A percentile compares a stretch with the other conserved stretches of the same genome.
Conservation (phyloP, 1,140 invertebrate genomes). For the Schlechtendalia chinensis region DNA sequence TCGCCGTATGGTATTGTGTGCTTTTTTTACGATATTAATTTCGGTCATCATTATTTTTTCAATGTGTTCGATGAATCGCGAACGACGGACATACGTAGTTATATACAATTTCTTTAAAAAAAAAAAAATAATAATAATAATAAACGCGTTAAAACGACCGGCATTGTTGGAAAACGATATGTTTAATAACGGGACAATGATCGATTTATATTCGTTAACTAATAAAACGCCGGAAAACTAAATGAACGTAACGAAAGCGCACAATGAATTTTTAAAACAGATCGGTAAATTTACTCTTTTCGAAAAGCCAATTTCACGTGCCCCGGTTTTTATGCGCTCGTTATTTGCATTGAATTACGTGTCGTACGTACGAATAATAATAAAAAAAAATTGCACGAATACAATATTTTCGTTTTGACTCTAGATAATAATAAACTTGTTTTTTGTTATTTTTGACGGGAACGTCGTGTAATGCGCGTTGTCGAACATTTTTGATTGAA, state of each 20-base stretch:
- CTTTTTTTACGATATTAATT: neutral
- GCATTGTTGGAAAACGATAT: slow-evolving; percentile 22
- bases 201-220: slow-evolving; percentile 19
- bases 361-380: neutral
- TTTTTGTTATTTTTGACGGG: too few relatives aligned
- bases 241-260: slow-evolving; percentile 15
- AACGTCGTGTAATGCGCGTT: too few relatives aligned
- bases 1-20: neutral
- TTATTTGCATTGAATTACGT: slow-evolving; percentile 10
- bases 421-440: too few relatives aligned
- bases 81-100: too few relatives aligned
- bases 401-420: too few relatives aligned
- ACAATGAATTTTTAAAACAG: slow-evolving; percentile 5
- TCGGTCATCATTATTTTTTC: neutral
- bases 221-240: neutral
- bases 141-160: too few relatives aligned
- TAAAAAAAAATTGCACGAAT: too few relatives aligned
- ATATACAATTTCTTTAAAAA: too few relatives aligned
- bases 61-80: neutral
- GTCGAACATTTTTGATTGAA: too few relatives aligned
- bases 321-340: slow-evolving; percentile 16
- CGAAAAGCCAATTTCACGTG: neutral
- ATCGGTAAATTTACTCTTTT: slow-evolving; percentile 20
- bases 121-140: too few relatives aligned
- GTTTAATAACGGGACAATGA: neutral